Percentiles rank a stretch among this genome's conserved stretches.
Evolutionary conservation across 35 echinoderm and acorn worm genomes (phyloP).

Genomic region (Lytechinus pictus): DNA sequence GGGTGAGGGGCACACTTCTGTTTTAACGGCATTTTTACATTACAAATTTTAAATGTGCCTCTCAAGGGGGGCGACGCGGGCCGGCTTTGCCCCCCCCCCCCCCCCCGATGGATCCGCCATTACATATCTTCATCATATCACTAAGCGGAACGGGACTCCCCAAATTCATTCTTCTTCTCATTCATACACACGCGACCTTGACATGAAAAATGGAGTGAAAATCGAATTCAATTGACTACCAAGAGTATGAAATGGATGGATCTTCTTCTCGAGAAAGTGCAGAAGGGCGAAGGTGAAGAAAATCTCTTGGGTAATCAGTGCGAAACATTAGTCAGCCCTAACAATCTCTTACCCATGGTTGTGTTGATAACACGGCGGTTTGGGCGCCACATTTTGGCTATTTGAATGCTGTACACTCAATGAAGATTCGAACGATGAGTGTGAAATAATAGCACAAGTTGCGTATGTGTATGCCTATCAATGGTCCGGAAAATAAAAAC

Average conservation of each 20-base stretch:
- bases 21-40: too few relatives aligned
- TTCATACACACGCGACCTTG: background rate
- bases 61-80: too few relatives aligned
- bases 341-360: background rate
- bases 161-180: background rate
- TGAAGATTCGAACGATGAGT: background rate
- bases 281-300: background rate
- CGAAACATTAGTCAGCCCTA: background rate
- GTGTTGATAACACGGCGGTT: background rate
- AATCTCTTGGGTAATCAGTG: background rate
- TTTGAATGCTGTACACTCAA: background rate
- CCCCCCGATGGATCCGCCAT: too few relatives aligned
- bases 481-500: background rate
- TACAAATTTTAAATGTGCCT: too few relatives aligned
- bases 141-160: background rate
- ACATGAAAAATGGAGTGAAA: background rate
- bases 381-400: background rate
- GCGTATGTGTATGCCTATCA: background rate
- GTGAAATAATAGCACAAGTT: background rate
- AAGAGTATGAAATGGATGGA: background rate
- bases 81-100: too few relatives aligned
- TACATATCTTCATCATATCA: background rate
- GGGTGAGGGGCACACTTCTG: too few relatives aligned
- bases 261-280: background rate
- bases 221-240: background rate